Evolutionary conservation across 2,888 invertebrate species (phyloP).

Genomic region (Blastobasis adustella): DNA sequence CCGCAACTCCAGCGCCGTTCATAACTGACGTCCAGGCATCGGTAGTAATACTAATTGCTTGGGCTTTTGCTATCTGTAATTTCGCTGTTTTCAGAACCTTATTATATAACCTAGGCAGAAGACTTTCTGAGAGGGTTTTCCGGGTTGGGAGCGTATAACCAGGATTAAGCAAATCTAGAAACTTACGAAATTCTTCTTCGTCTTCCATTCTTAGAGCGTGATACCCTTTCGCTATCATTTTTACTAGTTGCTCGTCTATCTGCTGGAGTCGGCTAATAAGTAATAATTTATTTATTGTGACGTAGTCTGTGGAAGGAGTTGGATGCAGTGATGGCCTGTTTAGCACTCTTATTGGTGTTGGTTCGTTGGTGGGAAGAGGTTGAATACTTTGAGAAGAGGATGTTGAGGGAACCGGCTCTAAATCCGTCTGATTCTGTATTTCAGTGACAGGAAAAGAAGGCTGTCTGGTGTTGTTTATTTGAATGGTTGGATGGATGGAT

Average conservation of each 20-base stretch:
- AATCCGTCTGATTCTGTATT: neutral
- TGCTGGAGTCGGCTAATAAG: neutral
- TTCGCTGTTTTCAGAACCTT: conserved; percentile 5
- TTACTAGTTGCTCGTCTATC: neutral
- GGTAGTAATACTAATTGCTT: conserved; percentile 17
- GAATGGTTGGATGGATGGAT: neutral
- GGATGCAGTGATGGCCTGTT: neutral
- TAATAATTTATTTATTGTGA: neutral
- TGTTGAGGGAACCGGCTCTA: neutral
- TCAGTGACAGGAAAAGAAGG: neutral
- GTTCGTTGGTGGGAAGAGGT: neutral
- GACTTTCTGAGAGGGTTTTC: conserved; percentile 16
- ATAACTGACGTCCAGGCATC: conserved; percentile 16
- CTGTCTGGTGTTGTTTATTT: neutral
- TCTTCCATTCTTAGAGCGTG: conserved; percentile 12
- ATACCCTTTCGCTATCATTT: conserved; percentile 15
- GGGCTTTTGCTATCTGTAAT: conserved; percentile 6
- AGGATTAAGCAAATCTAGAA: conserved; percentile 14
- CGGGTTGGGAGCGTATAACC: conserved; percentile 15
- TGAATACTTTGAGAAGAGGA: neutral
- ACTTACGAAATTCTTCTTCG: conserved; percentile 13
- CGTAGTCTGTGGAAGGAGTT: neutral
- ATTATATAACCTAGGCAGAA: conserved; percentile 15
- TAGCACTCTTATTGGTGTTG: neutral
- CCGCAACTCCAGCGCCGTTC: conserved; percentile 13